Evolutionary conservation across 2,797 vertebrate species (phyloP).

Genomic region (Pelochelys cantorii): DNA sequence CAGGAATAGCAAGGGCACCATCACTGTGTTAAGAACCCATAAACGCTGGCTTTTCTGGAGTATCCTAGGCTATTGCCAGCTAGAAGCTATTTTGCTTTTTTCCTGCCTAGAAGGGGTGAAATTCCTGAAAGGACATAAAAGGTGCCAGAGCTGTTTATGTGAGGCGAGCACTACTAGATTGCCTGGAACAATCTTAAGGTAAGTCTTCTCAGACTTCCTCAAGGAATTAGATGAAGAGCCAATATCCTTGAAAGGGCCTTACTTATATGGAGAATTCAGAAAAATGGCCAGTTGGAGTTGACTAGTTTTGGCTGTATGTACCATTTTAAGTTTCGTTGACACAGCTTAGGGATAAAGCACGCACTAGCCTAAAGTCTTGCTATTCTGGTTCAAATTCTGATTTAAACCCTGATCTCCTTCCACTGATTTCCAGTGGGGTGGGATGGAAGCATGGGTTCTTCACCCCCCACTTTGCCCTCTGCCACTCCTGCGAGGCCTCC

Average conservation of each 20-base stretch:
- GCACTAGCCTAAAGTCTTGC: not conserved
- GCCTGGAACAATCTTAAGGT: not conserved
- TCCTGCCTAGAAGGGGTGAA: not conserved
- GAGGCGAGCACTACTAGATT: not conserved
- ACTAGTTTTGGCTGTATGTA: not conserved
- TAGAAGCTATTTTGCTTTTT: not conserved
- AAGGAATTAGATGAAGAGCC: not conserved
- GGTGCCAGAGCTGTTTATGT: not conserved
- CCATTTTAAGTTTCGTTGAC: not conserved
- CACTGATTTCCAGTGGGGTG: not conserved
- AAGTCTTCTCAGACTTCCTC: not conserved
- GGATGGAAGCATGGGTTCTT: not conserved
- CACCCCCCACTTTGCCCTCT: too few species aligned
- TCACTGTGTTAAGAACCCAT: not conserved
- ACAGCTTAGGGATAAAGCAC: not conserved
- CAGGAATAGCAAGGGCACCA: not conserved
- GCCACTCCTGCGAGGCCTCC: too few species aligned
- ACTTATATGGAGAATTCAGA: not conserved
- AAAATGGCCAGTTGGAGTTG: not conserved
- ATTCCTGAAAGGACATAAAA: not conserved
- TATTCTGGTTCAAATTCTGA: not conserved
- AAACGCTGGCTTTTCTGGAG: not conserved
- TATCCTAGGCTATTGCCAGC: not conserved
- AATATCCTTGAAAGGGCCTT: not conserved
- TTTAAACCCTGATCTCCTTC: not conserved